Evolutionary conservation across 2,113 vertebrate species (phyloP).

Genomic region (Vidua macroura): DNA sequence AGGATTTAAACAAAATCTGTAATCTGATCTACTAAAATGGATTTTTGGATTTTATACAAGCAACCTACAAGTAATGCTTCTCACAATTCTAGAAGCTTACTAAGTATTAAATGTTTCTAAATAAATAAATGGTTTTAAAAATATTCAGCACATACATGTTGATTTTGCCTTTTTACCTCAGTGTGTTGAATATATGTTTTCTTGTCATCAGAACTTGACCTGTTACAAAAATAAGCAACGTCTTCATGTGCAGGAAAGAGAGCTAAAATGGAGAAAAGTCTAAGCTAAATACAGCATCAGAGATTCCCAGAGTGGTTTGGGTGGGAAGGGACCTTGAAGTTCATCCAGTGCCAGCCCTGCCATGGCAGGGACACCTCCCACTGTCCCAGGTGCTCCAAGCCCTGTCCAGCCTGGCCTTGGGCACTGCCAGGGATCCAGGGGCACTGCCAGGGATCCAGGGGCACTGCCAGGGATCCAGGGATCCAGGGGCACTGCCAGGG

Average conservation of each 20-base stretch:
- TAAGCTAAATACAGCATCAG: neutral
- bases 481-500: no score
- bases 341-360: no score
- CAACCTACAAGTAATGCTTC: neutral
- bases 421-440: no score
- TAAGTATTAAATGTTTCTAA: neutral
- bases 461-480: no score
- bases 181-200: neutral
- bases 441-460: no score
- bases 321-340: neutral
- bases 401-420: no score
- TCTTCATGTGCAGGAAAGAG: neutral
- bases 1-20: neutral
- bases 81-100: neutral
- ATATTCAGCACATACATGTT: neutral
- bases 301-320: neutral
- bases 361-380: no score
- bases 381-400: no score
- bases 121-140: neutral
- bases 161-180: neutral
- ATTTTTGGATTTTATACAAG: neutral
- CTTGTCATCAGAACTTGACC: neutral
- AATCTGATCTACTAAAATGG: neutral
- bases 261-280: neutral
- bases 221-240: neutral